Evolutionary conservation across 2,888 invertebrate genomes (phyloP).

Genomic region (Callyntrura guangdongensis): DNA sequence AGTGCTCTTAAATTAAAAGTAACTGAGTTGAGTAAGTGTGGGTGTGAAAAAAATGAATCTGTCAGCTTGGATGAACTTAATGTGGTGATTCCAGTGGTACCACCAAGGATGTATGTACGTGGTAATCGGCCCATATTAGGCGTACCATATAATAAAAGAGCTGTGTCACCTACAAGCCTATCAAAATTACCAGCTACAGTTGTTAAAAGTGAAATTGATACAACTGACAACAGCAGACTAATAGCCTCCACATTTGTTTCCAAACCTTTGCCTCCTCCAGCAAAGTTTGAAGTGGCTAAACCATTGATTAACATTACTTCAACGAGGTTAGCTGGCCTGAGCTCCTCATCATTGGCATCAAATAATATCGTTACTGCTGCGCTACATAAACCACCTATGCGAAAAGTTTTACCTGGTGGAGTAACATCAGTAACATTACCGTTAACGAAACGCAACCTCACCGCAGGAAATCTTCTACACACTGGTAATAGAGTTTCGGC

Average conservation of each 20-base stretch:
- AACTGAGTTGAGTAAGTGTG: constrained; percentile 54
- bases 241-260: not conserved
- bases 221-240: not conserved
- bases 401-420: not conserved
- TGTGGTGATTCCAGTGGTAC: constrained; percentile 55
- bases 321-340: constrained; percentile 13
- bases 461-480: not conserved
- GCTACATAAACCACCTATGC: not conserved
- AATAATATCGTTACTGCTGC: constrained; percentile 1
- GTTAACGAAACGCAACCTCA: not conserved
- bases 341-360: not conserved
- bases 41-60: constrained; percentile 59
- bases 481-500: not conserved
- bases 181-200: not conserved
- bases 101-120: constrained; percentile 61
- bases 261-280: not conserved
- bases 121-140: constrained; percentile 48
- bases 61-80: constrained; percentile 36
- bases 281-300: constrained; percentile 16
- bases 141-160: constrained; percentile 44
- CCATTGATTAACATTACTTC: constrained; percentile 52
- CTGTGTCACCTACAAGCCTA: not conserved
- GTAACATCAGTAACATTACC: not conserved
- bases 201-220: not conserved
- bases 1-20: constrained; percentile 4